Evolutionary conservation across 2,888 invertebrate species (phyloP).

Genomic region (Hyalella azteca): DNA sequence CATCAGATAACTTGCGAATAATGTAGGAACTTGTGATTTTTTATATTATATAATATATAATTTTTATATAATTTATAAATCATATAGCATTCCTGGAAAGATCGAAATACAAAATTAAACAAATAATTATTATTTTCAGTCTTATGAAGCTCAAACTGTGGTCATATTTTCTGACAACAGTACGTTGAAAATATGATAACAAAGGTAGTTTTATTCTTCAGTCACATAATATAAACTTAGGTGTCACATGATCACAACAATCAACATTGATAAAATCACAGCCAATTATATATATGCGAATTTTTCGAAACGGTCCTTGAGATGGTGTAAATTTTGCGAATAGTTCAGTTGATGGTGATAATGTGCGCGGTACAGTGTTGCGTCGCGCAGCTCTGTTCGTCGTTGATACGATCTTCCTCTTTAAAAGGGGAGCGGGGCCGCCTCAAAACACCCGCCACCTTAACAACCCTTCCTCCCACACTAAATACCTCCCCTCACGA

Average conservation of each 20-base stretch:
- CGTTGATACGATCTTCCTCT: conserved; percentile 17
- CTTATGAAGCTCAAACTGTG: neutral
- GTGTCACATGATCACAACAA: neutral
- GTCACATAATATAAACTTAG: neutral
- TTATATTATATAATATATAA: neutral
- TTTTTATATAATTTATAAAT: neutral
- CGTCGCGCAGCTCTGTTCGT: neutral
- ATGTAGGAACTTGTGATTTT: neutral
- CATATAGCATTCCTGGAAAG: neutral
- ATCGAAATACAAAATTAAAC: neutral
- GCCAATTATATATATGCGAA: neutral
- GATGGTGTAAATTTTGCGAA: neutral
- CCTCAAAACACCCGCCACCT: neutral
- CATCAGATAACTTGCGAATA: neutral
- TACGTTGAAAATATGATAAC: neutral
- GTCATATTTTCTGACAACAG: neutral
- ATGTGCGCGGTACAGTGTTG: neutral
- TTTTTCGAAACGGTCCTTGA: neutral
- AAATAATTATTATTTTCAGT: neutral
- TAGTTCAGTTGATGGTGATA: neutral
- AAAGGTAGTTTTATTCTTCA: neutral
- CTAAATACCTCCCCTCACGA: no score
- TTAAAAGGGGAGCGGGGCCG: neutral
- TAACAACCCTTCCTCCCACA: no score
- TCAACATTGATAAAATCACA: neutral